A percentile compares a stretch with the other conserved stretches of the same genome.
These are phyloP conservation scores for Drosophila falleni DNA, from an alignment of 2,888 invertebrate species.

Conservation along the genomic window DNA sequence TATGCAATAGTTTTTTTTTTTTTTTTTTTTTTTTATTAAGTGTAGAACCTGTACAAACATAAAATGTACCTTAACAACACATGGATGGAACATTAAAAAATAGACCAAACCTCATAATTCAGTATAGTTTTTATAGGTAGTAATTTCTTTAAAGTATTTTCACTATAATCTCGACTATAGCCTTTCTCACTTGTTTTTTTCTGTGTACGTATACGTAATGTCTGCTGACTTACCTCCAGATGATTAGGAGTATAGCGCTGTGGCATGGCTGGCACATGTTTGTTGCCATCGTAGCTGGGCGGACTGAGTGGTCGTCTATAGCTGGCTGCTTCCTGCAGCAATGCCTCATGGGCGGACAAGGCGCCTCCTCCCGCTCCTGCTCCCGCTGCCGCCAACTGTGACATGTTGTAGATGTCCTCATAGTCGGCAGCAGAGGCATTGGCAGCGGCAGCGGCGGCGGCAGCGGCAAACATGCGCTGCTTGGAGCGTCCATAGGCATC, in stretches of 20 bases:
- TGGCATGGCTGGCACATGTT: slow-evolving; percentile 84
- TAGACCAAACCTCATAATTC: too few species aligned
- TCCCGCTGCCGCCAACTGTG: slow-evolving; percentile 71
- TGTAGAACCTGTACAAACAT: too few species aligned
- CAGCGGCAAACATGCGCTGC: slow-evolving; percentile 84
- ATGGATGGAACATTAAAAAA: too few species aligned
- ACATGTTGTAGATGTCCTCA: slow-evolving; percentile 90
- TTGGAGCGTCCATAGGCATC: slow-evolving; percentile 92
- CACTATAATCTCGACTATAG: too few species aligned
- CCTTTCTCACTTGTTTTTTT: too few species aligned
- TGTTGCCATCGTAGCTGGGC: slow-evolving; percentile 86
- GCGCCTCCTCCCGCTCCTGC: slow-evolving; percentile 68
- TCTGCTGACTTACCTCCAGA: slow-evolving; percentile 82
- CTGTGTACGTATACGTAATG: slow-evolving; percentile 19
- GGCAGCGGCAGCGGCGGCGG: slow-evolving; percentile 59
- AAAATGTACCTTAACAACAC: too few species aligned
- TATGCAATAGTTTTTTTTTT: too few species aligned
- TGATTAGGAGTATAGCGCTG: slow-evolving; percentile 84
- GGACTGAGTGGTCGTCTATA: slow-evolving; percentile 89
- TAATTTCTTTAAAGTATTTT: too few species aligned
- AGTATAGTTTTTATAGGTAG: too few species aligned
- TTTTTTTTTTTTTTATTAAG: too few species aligned
- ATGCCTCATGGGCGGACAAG: slow-evolving; percentile 80
- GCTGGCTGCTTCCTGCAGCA: slow-evolving; percentile 85
- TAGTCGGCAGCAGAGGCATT: slow-evolving; percentile 87